A percentile compares a stretch with the other conserved stretches of the same genome.
Evolutionary conservation across 2,888 invertebrate genomes (phyloP).

Genomic region (Lypha dubia): DNA sequence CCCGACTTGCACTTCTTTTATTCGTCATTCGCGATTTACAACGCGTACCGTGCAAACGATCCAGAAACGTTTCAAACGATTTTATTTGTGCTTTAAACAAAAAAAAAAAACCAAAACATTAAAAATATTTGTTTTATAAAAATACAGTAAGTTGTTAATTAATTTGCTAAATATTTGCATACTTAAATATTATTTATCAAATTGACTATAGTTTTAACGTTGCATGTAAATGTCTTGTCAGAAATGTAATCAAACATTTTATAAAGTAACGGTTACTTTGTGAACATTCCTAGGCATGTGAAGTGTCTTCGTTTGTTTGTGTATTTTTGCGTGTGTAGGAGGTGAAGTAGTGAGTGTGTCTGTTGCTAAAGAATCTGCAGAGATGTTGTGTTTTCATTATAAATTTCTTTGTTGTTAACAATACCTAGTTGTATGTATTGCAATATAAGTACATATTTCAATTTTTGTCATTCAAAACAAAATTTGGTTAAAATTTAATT

Average conservation of each 20-base stretch:
- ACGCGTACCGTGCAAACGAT: slow-evolving; percentile 29
- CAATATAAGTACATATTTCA: background rate
- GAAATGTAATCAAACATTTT: background rate
- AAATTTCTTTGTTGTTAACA: slow-evolving; percentile 18
- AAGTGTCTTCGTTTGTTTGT: background rate
- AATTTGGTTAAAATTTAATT: slow-evolving; percentile 39
- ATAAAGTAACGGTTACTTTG: background rate
- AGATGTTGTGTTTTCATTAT: slow-evolving; percentile 16
- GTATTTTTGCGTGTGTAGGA: background rate
- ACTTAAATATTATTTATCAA: background rate
- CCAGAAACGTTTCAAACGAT: background rate
- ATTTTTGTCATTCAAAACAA: background rate
- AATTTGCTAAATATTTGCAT: background rate
- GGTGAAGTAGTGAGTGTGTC: background rate
- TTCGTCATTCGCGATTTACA: slow-evolving; percentile 35
- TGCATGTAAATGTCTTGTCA: slow-evolving; percentile 18
- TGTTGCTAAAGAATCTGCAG: slow-evolving; percentile 16
- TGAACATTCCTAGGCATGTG: slow-evolving; percentile 7
- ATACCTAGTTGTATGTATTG: background rate
- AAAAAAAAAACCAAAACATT: background rate
- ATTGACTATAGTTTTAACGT: background rate
- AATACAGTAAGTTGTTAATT: slow-evolving; percentile 31
- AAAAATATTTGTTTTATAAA: slow-evolving; percentile 1
- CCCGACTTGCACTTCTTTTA: background rate
- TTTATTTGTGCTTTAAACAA: background rate